A percentile compares a stretch with the other conserved stretches of the same genome.
Conservation (phyloP, 2,888 invertebrate species). For the Drosophila mettleri region DNA sequence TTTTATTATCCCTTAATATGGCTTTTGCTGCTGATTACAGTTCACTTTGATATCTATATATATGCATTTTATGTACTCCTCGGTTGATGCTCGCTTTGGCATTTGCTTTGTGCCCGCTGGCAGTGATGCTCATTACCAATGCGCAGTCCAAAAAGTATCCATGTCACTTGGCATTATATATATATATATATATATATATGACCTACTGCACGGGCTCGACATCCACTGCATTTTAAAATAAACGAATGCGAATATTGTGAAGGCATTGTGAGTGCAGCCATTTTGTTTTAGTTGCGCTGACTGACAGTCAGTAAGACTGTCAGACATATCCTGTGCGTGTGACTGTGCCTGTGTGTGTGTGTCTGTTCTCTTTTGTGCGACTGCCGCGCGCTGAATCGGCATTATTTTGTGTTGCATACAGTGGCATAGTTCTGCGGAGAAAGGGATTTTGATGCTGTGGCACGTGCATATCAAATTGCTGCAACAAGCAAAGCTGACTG, state of each 20-base stretch:
- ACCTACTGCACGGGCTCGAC: conserved; percentile 50
- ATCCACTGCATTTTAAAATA: conserved; percentile 70
- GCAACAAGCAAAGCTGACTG: conserved; percentile 31
- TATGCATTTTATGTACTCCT: conserved; percentile 1
- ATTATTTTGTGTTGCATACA: conserved; percentile 74
- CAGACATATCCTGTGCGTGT: conserved; percentile 32
- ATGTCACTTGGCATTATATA: conserved; percentile 61
- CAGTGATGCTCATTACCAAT: conserved; percentile 53
- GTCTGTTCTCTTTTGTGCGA: conserved; percentile 51
- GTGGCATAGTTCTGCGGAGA: conserved; percentile 13
- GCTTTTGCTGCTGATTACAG: conserved; percentile 37
- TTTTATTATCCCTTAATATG: conserved; percentile 42
- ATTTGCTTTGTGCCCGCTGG: conserved; percentile 40
- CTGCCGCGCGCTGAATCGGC: conserved; percentile 66
- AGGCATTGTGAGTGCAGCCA: conserved; percentile 48
- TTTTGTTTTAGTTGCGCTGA: conserved; percentile 57
- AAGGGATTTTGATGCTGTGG: conserved; percentile 26
- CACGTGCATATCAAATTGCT: conserved; percentile 67
- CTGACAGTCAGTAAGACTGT: conserved; percentile 48
- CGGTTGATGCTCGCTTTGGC: conserved; percentile 19
- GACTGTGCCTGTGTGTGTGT: conserved; percentile 16
- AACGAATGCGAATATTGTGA: conserved; percentile 50
- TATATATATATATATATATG: conserved; percentile 25
- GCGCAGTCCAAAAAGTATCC: conserved; percentile 50
- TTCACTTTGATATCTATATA: conserved; percentile 18